phyloP scores from a whole-genome alignment of 2,113 vertebrate species.

The Mohoua ochrocephala region DNA sequence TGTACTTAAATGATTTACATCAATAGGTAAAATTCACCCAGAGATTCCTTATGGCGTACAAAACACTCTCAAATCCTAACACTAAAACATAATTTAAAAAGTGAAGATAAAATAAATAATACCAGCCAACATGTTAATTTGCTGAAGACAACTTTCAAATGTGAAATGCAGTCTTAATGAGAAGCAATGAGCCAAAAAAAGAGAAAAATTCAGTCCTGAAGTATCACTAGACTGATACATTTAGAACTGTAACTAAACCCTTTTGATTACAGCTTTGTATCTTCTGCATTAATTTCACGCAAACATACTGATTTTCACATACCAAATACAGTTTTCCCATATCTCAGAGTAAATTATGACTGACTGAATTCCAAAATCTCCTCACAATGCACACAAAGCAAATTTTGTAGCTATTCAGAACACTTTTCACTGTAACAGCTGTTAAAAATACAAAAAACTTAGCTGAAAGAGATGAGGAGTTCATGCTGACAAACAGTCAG shows the following conservation, averaged over 20 bases:
- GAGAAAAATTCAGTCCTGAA: background rate
- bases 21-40: conserved; percentile 36
- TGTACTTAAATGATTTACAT: conserved; percentile 42
- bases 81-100: background rate
- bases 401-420: background rate
- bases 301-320: background rate
- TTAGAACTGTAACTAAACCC: background rate
- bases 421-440: background rate
- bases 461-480: background rate
- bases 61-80: background rate
- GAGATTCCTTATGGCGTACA: background rate
- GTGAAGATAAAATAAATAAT: conserved; percentile 11
- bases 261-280: background rate
- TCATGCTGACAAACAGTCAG: background rate
- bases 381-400: background rate
- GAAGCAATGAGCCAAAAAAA: background rate
- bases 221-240: background rate
- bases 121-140: conserved; percentile 14
- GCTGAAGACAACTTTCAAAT: conserved; percentile 1
- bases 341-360: background rate
- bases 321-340: background rate
- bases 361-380: background rate
- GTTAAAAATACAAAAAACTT: background rate
- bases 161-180: conserved; percentile 19
- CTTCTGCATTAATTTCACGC: background rate